Base-by-base conservation (phyloP, 2,113 vertebrate genomes). In the Cheirogaleus medius region DNA sequence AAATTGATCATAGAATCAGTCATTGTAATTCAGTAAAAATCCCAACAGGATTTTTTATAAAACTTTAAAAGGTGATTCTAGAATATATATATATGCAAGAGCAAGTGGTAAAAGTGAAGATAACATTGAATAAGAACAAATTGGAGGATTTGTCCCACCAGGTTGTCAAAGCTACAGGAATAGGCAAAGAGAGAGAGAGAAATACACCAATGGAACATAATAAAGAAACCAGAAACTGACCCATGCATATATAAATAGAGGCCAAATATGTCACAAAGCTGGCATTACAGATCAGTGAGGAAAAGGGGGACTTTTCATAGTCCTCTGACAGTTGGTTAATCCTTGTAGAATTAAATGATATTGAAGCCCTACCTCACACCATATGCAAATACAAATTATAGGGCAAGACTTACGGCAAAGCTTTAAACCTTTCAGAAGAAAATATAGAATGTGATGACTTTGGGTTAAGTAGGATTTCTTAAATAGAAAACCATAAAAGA, bases 41-140 rank as follows among this genome's bases (percentile, higher is more conserved):
- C 52, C 60, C 58, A 91, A 27, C 25, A 42, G 47, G 37, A 64
- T 80, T 89, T 93, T 91, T 88, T 63, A 85, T 74, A 80, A 85
- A 88, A 85, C 37, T 34, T 85, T 47, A 83, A 94, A 95, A 91
- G 10, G 84, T 66, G 60, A 66, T 77, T 86, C 44, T 17, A 92
- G 29, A 92, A 82, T 94, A 56, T 86, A 63, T 47, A 49, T 54
- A 49, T 37, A 49, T 76, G 8, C 9, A 44, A 63, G 42, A 97
- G 21, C 42, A 69, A 54, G 27, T 60, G 42, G 25, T 74, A 32
- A 89, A 34, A 42, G n/a, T 27, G 12, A 87, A 87, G 5, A n/a
- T 56, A n/a, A 63, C 60, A 77, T 6, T 54, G 52, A 91, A 42
- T 73, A 56, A 71, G 42, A 77, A 63, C 25, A 78, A 44, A 15